Base-by-base conservation (phyloP, 2,797 vertebrate genomes). In the Melanogrammus aeglefinus region DNA sequence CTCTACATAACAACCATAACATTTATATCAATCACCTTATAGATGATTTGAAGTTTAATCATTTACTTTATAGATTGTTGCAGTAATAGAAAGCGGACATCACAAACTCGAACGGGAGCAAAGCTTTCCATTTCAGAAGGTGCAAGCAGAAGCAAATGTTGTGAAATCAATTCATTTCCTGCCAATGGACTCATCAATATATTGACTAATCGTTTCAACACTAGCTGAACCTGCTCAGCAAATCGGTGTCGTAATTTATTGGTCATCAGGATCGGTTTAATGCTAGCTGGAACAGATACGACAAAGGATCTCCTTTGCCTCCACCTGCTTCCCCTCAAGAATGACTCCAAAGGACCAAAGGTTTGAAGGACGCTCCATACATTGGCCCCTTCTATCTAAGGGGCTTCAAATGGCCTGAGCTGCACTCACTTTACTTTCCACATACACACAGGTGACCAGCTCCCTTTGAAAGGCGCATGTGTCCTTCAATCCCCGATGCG, bases 401-500 rank as follows among this genome's bases (percentile, higher is more conserved):
- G n/a, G 57, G 21, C 57, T 63, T 63, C 21, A 24, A 63, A 63
- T n/a, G 57, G 57, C 57, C n/a, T 21, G n/a, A n/a, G n/a, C 21
- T 63, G 57, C 8, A 9, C 57, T 5, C n/a, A 63, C 21, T 63
- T n/a, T 63, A 8, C 57, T 63, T 63, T 63, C 51, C 57, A 63
- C 57, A 63, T n/a, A 81, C 78, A 82, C 33, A 4, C 80, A 90
- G 86, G 87, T 89, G 81, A 83, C 72, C 79, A 83, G 85, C 85
- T 86, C 79, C 44, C 80, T 84, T 86, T 87, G 79, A 88, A 90
- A 90, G 85, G 87, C 84, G 35, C 86, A 82, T 87, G 86, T 89
- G 90, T 85, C 92, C 92, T 93, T 91, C 85, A 88, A 84, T 88
- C 86, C 80, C 80, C 35, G 80, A 77, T 4, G 63, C 57, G 71